Conservation (phyloP, 1,140 invertebrate genomes). For the Drosophila novamexicana region DNA sequence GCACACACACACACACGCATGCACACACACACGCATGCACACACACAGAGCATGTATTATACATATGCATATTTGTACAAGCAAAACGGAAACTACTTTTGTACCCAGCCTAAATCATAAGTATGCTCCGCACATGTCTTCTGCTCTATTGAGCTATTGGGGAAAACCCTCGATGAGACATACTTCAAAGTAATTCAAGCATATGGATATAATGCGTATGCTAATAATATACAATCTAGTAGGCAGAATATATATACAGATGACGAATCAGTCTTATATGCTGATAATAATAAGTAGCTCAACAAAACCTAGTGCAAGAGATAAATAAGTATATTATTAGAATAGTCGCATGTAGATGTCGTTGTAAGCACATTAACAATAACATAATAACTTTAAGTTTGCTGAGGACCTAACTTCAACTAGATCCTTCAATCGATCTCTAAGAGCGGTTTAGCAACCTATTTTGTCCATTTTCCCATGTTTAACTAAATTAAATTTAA, state of each 20-base stretch:
- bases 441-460: too few relatives aligned
- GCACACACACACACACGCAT: background rate
- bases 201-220: background rate
- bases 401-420: too few relatives aligned
- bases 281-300: too few relatives aligned
- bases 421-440: too few relatives aligned
- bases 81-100: slow-evolving; percentile 38
- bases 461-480: too few relatives aligned
- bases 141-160: slow-evolving; percentile 1
- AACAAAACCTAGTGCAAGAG: too few relatives aligned
- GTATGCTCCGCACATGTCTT: slow-evolving; percentile 32
- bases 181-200: slow-evolving; percentile 16
- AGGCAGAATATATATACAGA: background rate
- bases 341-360: too few relatives aligned
- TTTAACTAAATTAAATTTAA: too few relatives aligned
- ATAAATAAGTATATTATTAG: too few relatives aligned
- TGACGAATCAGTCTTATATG: too few relatives aligned
- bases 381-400: too few relatives aligned
- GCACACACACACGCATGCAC: background rate
- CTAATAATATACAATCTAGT: background rate
- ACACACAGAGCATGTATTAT: background rate
- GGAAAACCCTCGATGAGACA: slow-evolving; percentile 45
- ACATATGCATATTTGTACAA: slow-evolving; percentile 19
- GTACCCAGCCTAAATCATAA: slow-evolving; percentile 4
- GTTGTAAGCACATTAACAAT: too few relatives aligned